These are phyloP conservation scores for Grammomys dolichurus DNA, from an alignment of 2,113 vertebrate genomes.

Conservation along the genomic window DNA sequence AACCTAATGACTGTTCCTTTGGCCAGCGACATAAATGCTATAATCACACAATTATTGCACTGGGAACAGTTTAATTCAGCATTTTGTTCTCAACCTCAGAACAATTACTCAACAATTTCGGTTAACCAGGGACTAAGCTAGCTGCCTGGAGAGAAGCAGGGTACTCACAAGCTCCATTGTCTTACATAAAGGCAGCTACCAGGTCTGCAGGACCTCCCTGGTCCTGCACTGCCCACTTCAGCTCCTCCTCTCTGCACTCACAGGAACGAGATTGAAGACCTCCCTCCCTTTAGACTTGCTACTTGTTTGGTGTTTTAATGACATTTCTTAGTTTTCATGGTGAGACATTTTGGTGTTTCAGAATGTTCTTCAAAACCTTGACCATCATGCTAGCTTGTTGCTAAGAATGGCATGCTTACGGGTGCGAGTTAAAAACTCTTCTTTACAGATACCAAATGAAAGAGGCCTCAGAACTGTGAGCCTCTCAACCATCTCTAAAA, in stretches of 20 bases:
- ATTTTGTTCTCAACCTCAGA: conserved; percentile 95
- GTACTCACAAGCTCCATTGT: conserved; percentile 91
- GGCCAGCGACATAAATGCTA: conserved; percentile 92
- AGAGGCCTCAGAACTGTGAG: neutral
- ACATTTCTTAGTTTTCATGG: conserved; percentile 75
- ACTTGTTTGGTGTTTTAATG: conserved; percentile 81
- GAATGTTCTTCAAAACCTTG: neutral
- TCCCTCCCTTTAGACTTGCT: conserved; percentile 67
- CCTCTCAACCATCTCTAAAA: conserved; percentile 29
- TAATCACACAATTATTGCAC: conserved; percentile 97
- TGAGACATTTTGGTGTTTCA: conserved; percentile 17
- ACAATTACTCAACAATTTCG: conserved; percentile 98
- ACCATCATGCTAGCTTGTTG: too few relatives aligned
- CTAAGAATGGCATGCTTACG: too few relatives aligned
- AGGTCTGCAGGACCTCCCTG: conserved; percentile 80
- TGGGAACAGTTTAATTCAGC: conserved; percentile 94
- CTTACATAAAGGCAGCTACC: conserved; percentile 88
- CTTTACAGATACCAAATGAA: neutral
- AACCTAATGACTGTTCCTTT: conserved; percentile 92
- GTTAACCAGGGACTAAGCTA: conserved; percentile 94
- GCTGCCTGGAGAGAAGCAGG: conserved; percentile 90
- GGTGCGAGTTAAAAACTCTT: neutral
- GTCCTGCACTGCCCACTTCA: conserved; percentile 68
- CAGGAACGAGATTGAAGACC: conserved; percentile 70
- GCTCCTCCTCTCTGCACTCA: conserved; percentile 75